A percentile compares a stretch with the other conserved stretches of the same genome.
phyloP scores from a whole-genome alignment of 2,888 invertebrate species.

The Galeopsomyia nigrocyanea region DNA sequence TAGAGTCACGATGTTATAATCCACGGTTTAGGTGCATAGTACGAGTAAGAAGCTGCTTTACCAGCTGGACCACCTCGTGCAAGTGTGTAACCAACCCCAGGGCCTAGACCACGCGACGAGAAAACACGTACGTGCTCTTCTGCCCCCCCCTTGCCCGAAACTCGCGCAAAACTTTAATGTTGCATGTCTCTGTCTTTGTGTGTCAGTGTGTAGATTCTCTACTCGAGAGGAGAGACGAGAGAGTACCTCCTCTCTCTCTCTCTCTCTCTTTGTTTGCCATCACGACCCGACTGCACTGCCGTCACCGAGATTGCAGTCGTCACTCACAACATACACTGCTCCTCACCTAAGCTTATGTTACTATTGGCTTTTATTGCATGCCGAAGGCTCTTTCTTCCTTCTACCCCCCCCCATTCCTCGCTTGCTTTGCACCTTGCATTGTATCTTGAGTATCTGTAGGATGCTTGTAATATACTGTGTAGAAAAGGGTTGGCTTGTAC shows the following conservation, averaged over 20 bases:
- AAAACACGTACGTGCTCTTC: conserved; percentile 78
- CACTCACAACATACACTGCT: conserved; percentile 13
- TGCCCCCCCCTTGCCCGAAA: conserved; percentile 22
- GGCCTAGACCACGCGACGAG: conserved; percentile 78
- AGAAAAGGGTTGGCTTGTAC: too few relatives aligned
- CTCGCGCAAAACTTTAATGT: too few relatives aligned
- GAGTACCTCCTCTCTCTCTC: not conserved
- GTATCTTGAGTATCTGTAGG: not conserved
- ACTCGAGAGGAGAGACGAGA: too few relatives aligned
- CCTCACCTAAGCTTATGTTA: conserved; percentile 4
- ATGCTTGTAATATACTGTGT: not conserved
- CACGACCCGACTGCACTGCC: conserved; percentile 3
- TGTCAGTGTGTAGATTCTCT: conserved; percentile 21
- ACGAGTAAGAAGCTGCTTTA: conserved; percentile 96
- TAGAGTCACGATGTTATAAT: not conserved
- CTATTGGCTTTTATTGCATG: conserved; percentile 33
- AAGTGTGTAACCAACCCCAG: conserved; percentile 92
- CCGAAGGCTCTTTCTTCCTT: conserved; percentile 5
- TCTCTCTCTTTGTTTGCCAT: conserved; percentile 20
- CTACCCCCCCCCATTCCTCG: too few relatives aligned
- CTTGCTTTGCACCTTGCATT: not conserved
- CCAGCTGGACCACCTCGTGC: conserved; percentile 94
- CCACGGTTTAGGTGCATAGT: conserved; percentile 82
- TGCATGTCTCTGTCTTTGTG: conserved; percentile 44
- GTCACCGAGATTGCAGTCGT: conserved; percentile 23